Conservation (phyloP, 2,888 invertebrate genomes). For the Uloborus plumipes region DNA sequence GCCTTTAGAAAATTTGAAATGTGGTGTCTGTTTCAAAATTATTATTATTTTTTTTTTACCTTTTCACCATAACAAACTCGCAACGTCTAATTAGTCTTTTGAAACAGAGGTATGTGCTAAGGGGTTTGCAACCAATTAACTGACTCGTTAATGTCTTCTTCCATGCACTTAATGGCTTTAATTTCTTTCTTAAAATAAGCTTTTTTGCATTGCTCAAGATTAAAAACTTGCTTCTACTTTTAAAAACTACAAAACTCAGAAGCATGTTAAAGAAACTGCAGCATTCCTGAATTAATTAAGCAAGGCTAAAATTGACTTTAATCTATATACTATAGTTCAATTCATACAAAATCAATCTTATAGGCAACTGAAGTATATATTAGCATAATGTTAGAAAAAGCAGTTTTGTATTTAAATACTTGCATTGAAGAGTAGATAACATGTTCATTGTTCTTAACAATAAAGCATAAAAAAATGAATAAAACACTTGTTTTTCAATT, state of each 20-base stretch:
- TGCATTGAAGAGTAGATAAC: too few species aligned
- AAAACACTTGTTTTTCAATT: too few species aligned
- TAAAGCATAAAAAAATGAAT: too few species aligned
- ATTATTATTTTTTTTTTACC: too few species aligned
- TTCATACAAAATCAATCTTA: too few species aligned
- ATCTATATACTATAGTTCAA: conserved; percentile 34
- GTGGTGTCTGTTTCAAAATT: conserved; percentile 5
- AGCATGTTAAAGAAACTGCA: conserved; percentile 49
- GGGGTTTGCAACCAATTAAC: conserved; percentile 59
- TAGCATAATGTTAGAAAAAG: too few species aligned
- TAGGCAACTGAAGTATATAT: too few species aligned
- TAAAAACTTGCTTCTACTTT: conserved; percentile 52
- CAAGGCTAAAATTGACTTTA: conserved; percentile 52
- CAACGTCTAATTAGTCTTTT: conserved; percentile 50
- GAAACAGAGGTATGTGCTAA: conserved; percentile 45
- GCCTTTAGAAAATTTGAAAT: conserved; percentile 33
- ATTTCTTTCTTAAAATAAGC: conserved; percentile 44
- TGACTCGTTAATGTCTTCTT: conserved; percentile 29
- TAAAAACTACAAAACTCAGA: conserved; percentile 45
- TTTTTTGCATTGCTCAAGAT: conserved; percentile 18
- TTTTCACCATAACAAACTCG: conserved; percentile 51
- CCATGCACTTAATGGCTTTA: conserved; percentile 42
- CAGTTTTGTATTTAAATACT: too few species aligned
- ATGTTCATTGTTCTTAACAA: too few species aligned
- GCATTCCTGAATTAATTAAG: conserved; percentile 59